Base-by-base conservation (phyloP, 2,113 vertebrate genomes). In the Scopus umbretta region DNA sequence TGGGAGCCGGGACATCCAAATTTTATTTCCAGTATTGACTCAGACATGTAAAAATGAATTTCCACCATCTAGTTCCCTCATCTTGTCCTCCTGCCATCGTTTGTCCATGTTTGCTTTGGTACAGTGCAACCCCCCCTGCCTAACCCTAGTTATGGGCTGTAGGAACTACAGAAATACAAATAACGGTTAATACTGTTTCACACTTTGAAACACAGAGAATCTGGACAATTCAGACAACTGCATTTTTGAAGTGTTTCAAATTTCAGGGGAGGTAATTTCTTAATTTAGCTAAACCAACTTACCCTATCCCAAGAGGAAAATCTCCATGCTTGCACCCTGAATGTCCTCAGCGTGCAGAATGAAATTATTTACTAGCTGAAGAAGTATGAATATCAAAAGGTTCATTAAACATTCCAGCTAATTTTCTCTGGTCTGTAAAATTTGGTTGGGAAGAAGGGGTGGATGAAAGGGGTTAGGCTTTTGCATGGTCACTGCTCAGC, bases 351-450 rank as follows among this genome's bases (percentile, higher is more conserved):
- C 61, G 26, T 92, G 92, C 82, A 85, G 52, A 88, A 88, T 63
- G 75, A 59, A 94, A 92, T 95, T 29, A 56, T 92, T 92, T 91
- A 61, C 67, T 59, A 86, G 90, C 89, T 43, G 40, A 85, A 91
- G 50, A 73, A 92, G 93, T 58, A 70, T 90, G 89, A 96, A 84
- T 92, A 96, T 87, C 94, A 92, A 91, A 95, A 91, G 81, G n/a
- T 94, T 89, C 87, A 65, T 87, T 92, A 87, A 84, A 80, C 73
- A 95, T 94, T 80, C 95, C 92, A 87, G 73, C 87, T 95, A 91
- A 95, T 96, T 93, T 50, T 23, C 76, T 78, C 70, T 89, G 80
- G 65, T 94, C 90, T 93, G 95, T 95, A 93, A 96, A 93, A 67
- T 72, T 78, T 42, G 29, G 68, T 84, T 38, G 78, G 83, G 86